Evolutionary conservation across 2,113 vertebrate species (phyloP), one percentile per base, ranked within the genome.

Genomic region (Steatornis caripensis): DNA sequence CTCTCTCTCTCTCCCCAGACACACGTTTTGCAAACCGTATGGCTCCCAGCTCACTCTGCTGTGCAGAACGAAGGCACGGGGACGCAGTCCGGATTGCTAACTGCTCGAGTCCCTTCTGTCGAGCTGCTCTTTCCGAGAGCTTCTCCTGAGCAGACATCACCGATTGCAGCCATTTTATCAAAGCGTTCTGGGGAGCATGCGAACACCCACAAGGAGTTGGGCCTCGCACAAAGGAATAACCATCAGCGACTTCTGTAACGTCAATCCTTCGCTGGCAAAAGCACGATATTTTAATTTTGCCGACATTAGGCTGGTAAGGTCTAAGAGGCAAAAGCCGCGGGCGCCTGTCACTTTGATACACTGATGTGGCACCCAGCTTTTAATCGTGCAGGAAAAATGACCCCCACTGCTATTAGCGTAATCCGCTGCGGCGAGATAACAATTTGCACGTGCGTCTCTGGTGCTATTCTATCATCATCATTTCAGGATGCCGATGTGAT

Each of bases 391-490:
- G 19, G 32, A 41, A 58, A 64, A 51, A 18, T 1, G 2, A 20
- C 32, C n/a, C 64, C 41, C 12, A 0, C 43, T 61, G 69, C 68
- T 64, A 24, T 7, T 15, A 18, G 62, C 0, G 2, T n/a, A 41
- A 39, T 19, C 55, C 62, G 29, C 16, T 1, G 23, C 0, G 0
- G 79, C 0, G 1, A 62, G 76, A 37, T 24, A 58, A 68, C 41
- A 29, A 21, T 7, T 9, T 5, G 27, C 79, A 15, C 6, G 2
- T 0, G 3, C 10, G 30, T 1, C 87, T 4, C 3, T 6, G 18
- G 55, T 30, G 65, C 60, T 49, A 23, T 53, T 53, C 27, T 22
- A 7, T 20, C 43, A 26, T 36, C 60, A 36, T 2, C 48, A 18
- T 21, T 64, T 61, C 84, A 51, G 77, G 81, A 84, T 74, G 61